These are phyloP conservation scores for Hydractinia symbiolongicarpus DNA, from an alignment of 30 jellyfish, hydroid and myxozoan species.

Conservation along the genomic window DNA sequence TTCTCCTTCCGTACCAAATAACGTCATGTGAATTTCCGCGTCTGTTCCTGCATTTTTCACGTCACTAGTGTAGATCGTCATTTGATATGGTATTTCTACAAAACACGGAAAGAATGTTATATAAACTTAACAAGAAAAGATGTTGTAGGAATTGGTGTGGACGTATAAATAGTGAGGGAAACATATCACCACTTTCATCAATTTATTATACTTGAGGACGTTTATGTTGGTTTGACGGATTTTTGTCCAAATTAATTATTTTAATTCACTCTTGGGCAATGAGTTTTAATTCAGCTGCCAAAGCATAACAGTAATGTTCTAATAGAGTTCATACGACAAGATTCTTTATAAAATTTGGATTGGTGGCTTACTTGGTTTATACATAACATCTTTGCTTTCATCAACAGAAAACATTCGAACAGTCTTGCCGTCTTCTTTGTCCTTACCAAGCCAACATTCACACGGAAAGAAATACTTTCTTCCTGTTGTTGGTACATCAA, in stretches of 20 bases:
- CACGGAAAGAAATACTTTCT: constrained; percentile 56
- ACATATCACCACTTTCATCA: background rate
- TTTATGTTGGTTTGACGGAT: too few relatives aligned
- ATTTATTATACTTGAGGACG: background rate
- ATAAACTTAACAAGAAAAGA: background rate
- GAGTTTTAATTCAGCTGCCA: too few relatives aligned
- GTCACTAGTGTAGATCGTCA: constrained; percentile 88
- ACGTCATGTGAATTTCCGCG: constrained; percentile 54
- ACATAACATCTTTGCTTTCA: constrained; percentile 60
- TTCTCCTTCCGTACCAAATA: constrained; percentile 71
- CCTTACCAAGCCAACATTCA: constrained; percentile 93
- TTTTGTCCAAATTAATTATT: too few relatives aligned
- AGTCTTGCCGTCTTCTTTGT: constrained; percentile 86
- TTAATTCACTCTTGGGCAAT: too few relatives aligned
- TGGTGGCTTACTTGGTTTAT: constrained; percentile 73
- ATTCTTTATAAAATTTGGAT: too few relatives aligned
- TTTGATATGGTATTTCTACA: constrained; percentile 79
- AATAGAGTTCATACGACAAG: too few relatives aligned
- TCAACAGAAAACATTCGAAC: constrained; percentile 71
- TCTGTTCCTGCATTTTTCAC: constrained; percentile 89
- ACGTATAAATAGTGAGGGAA: background rate
- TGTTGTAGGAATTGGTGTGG: background rate
- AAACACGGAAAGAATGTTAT: background rate
- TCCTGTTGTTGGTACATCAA: constrained; percentile 94
- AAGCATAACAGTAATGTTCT: too few relatives aligned